Conservation (phyloP, 2,797 vertebrate genomes). For the Tapera naevia region DNA sequence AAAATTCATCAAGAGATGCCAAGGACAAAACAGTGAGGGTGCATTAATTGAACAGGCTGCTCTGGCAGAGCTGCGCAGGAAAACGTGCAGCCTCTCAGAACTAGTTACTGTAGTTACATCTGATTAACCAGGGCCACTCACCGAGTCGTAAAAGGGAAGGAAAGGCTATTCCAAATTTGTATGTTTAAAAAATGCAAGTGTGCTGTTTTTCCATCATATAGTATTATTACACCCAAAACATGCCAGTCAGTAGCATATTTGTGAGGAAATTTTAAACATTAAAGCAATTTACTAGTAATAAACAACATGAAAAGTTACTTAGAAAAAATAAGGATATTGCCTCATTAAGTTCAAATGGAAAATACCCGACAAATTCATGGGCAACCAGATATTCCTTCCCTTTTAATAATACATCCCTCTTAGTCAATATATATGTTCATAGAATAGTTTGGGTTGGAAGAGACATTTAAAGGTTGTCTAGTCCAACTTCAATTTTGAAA, state of each 20-base stretch:
- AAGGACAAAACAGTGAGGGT: neutral
- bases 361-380: constrained; percentile 11
- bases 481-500: neutral
- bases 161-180: neutral
- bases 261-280: neutral
- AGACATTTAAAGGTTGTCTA: too few species aligned
- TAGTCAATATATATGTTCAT: neutral
- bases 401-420: neutral
- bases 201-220: neutral
- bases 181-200: neutral
- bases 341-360: neutral
- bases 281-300: neutral
- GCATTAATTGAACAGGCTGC: neutral
- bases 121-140: neutral
- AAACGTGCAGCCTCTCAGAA: neutral
- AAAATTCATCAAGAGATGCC: neutral
- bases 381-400: neutral
- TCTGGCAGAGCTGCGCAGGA: neutral
- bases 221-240: neutral
- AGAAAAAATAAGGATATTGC: neutral
- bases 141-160: neutral
- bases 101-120: neutral
- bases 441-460: too few species aligned
- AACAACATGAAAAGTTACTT: neutral
- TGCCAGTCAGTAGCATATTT: neutral